A percentile compares a stretch with the other conserved stretches of the same genome.
Conservation (phyloP, 2,888 invertebrate genomes). For the Sphinx pinastri region DNA sequence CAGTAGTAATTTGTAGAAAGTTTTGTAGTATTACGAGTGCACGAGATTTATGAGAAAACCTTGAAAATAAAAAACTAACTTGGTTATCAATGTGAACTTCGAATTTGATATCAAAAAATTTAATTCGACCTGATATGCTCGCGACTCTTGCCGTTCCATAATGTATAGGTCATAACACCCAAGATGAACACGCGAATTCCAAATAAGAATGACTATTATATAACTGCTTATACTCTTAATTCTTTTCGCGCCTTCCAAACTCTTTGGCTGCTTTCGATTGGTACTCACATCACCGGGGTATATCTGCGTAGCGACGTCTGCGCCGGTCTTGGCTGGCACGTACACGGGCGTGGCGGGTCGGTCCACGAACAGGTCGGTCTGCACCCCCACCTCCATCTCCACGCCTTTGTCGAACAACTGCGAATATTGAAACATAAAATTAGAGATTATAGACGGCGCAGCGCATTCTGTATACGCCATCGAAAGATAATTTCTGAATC, state of each 20-base stretch:
- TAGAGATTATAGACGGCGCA: too few species aligned
- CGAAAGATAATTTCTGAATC: too few species aligned
- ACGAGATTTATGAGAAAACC: background rate
- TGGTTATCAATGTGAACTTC: too few species aligned
- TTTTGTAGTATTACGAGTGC: background rate
- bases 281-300: conserved; percentile 92
- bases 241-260: background rate
- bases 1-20: background rate
- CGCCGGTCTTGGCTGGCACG: conserved; percentile 91
- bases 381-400: conserved; percentile 90
- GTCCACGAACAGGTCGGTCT: conserved; percentile 94
- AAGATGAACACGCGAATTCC: too few species aligned
- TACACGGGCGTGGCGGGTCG: conserved; percentile 91
- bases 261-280: background rate
- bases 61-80: too few species aligned
- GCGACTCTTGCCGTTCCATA: too few species aligned
- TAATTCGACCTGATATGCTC: too few species aligned
- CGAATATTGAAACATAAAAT: background rate
- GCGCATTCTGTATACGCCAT: too few species aligned
- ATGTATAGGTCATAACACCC: too few species aligned
- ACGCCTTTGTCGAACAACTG: conserved; percentile 89
- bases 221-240: background rate
- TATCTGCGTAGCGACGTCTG: conserved; percentile 93
- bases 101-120: background rate
- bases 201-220: too few species aligned